phyloP scores from a whole-genome alignment of 2,888 invertebrate species.

The Marasmarcha lunaedactyla region DNA sequence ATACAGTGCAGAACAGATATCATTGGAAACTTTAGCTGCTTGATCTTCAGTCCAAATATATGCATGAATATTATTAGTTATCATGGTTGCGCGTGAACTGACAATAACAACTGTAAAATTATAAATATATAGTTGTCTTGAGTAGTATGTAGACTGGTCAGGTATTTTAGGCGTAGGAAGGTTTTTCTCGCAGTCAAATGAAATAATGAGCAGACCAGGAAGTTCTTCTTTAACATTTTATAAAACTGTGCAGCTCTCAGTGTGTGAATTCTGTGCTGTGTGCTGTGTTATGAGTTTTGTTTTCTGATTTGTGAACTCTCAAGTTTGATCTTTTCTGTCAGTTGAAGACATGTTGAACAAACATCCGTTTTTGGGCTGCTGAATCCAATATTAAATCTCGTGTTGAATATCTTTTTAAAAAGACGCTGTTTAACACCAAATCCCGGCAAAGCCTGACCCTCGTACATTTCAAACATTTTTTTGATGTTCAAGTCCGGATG shows the following conservation, averaged over 20 bases:
- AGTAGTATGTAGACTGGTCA: conserved; percentile 6
- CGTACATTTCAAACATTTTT: conserved; percentile 9
- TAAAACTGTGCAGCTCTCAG: conserved; percentile 4
- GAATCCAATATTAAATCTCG: conserved; percentile 10
- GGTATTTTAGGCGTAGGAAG: conserved; percentile 6
- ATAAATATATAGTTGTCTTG: conserved; percentile 6
- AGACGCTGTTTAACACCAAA: conserved; percentile 2
- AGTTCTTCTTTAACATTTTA: not conserved
- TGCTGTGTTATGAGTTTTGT: conserved; percentile 2
- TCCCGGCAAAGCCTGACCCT: conserved; percentile 5
- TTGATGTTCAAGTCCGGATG: conserved; percentile 7
- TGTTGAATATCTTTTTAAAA: conserved; percentile 11
- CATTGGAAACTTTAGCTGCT: not conserved
- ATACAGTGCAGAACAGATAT: not conserved
- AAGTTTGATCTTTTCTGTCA: conserved; percentile 5
- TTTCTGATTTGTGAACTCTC: not conserved
- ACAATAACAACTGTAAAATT: conserved; percentile 7
- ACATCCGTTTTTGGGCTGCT: conserved; percentile 8
- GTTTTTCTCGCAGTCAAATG: conserved; percentile 10
- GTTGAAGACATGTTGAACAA: conserved; percentile 9
- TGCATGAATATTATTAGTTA: not conserved
- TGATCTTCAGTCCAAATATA: conserved; percentile 1
- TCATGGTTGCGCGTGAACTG: not conserved
- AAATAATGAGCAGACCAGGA: not conserved
- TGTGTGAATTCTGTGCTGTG: conserved; percentile 8